phyloP scores from a whole-genome alignment of 2,113 vertebrate species.

The Anhinga rufa region DNA sequence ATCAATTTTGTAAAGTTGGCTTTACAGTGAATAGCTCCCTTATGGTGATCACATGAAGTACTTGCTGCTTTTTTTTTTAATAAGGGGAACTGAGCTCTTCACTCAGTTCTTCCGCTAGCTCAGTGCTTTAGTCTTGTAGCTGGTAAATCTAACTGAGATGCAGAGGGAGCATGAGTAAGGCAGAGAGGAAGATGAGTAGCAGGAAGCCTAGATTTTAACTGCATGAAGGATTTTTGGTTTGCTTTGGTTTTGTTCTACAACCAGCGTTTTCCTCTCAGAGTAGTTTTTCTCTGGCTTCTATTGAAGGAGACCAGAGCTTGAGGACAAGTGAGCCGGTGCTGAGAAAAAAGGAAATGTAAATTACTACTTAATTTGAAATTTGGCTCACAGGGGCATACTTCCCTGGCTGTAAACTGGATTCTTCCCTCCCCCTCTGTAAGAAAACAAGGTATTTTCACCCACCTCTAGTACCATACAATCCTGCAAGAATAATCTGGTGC shows the following conservation, averaged over 20 bases:
- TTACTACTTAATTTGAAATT: neutral
- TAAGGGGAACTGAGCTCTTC: neutral
- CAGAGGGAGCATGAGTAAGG: neutral
- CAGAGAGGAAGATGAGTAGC: neutral
- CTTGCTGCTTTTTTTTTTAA: neutral
- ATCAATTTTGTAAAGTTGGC: neutral
- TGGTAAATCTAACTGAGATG: neutral
- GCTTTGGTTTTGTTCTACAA: neutral
- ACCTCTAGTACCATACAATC: neutral
- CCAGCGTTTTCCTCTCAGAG: neutral
- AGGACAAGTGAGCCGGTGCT: neutral
- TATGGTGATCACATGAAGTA: neutral
- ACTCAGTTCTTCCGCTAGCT: neutral
- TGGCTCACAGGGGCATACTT: neutral
- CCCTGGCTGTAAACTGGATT: neutral
- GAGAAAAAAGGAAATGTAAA: neutral
- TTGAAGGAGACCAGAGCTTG: neutral
- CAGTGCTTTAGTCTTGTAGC: neutral
- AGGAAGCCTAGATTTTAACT: neutral
- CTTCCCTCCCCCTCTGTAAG: neutral
- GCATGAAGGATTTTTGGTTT: neutral
- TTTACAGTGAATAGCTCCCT: neutral
- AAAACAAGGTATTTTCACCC: neutral
- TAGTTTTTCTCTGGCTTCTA: neutral
- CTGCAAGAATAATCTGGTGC: neutral